Evolutionary conservation across 1,140 invertebrate genomes (phyloP).

Genomic region (Plutomurus gul): DNA sequence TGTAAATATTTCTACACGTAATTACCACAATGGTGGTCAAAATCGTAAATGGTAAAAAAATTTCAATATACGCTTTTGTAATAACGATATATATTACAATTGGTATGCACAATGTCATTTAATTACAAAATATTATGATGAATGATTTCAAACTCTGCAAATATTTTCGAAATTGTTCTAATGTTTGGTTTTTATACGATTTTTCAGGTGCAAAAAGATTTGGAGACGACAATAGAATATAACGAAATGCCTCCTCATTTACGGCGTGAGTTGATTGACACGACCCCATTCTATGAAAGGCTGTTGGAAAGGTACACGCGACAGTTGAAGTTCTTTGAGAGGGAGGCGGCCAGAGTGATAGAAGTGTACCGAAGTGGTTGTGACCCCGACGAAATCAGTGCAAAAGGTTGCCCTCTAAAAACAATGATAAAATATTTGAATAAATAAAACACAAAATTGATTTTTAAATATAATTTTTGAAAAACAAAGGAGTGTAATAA

Average conservation of each 20-base stretch:
- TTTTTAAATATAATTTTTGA: background rate
- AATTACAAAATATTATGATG: too few species aligned
- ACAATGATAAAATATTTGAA: background rate
- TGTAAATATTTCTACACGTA: too few species aligned
- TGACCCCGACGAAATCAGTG: background rate
- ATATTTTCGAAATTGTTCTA: background rate
- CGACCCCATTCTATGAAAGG: background rate
- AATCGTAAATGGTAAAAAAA: too few species aligned
- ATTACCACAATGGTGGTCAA: too few species aligned
- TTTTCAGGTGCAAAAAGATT: conserved; percentile 5
- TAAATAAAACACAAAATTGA: background rate
- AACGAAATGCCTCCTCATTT: background rate
- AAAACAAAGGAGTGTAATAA: too few species aligned
- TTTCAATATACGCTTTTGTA: too few species aligned
- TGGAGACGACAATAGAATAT: conserved; percentile 9
- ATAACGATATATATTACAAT: too few species aligned
- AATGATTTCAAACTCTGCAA: background rate
- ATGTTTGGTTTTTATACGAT: background rate
- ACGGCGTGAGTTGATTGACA: background rate
- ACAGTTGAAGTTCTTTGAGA: background rate
- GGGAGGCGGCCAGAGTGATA: background rate
- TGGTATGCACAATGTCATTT: too few species aligned
- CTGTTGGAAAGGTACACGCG: background rate
- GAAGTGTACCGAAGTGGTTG: background rate
- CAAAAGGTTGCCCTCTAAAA: too few species aligned